phyloP scores from a whole-genome alignment of 2,888 invertebrate species.

The Cenopis cana region DNA sequence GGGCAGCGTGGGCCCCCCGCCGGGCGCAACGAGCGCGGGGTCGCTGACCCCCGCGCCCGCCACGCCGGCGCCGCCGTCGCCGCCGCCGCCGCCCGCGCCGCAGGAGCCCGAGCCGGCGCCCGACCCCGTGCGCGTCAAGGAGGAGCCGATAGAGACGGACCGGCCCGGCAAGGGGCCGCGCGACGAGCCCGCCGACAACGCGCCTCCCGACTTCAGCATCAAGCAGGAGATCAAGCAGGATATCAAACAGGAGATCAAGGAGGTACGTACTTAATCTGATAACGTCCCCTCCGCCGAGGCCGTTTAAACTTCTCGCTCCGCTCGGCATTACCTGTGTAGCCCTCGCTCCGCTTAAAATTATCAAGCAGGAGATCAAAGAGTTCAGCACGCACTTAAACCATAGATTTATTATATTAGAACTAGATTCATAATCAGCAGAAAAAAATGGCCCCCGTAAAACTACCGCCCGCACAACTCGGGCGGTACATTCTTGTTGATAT shows the following conservation, averaged over 20 bases:
- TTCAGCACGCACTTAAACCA: no score
- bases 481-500: no score
- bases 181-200: conserved; percentile 86
- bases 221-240: conserved; percentile 70
- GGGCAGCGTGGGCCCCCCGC: conserved; percentile 73
- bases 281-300: not conserved
- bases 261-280: conserved; percentile 66
- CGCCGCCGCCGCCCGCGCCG: conserved; percentile 63
- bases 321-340: not conserved
- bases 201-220: conserved; percentile 56
- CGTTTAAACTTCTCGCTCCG: not conserved
- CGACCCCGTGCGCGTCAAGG: conserved; percentile 88
- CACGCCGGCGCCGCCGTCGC: conserved; percentile 54
- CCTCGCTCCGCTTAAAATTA: not conserved
- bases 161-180: conserved; percentile 84
- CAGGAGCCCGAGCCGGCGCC: conserved; percentile 88
- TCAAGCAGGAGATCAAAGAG: no score
- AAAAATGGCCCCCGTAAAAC: no score
- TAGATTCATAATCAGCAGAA: no score
- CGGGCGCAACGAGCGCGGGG: conserved; percentile 88
- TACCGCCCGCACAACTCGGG: no score
- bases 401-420: no score
- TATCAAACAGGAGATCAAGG: conserved; percentile 85
- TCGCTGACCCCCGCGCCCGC: conserved; percentile 84
- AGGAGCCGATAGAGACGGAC: conserved; percentile 59